Evolutionary conservation across 2,888 invertebrate genomes (phyloP).

Genomic region (Limnephilus rhombicus): DNA sequence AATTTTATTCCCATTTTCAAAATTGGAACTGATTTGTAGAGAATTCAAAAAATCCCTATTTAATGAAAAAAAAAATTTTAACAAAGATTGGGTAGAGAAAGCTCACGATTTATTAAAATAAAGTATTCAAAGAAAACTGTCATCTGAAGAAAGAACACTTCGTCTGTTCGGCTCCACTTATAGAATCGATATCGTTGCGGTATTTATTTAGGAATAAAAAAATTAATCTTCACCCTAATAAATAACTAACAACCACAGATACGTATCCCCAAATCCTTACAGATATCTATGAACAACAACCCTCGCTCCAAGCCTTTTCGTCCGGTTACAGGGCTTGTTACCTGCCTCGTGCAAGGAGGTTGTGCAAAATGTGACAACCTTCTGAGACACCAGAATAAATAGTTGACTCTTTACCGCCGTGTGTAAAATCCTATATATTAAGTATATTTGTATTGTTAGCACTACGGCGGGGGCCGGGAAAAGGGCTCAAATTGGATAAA

Average conservation of each 20-base stretch:
- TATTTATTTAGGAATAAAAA: not conserved
- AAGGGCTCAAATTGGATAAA: not conserved
- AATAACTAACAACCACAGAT: not conserved
- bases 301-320: not conserved
- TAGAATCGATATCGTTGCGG: not conserved
- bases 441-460: not conserved
- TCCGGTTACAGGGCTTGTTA: not conserved
- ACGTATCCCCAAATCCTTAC: not conserved
- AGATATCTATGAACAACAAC: not conserved
- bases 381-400: not conserved
- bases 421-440: too few relatives aligned
- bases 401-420: not conserved
- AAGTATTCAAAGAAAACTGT: too few relatives aligned
- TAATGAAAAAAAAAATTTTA: too few relatives aligned
- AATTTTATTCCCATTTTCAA: too few relatives aligned
- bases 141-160: too few relatives aligned
- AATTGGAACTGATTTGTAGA: too few relatives aligned
- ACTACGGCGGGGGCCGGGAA: not conserved
- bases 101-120: too few relatives aligned
- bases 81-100: too few relatives aligned
- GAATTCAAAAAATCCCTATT: too few relatives aligned
- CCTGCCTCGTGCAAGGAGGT: not conserved
- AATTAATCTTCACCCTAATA: not conserved
- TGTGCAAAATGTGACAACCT: too few relatives aligned
- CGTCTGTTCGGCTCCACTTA: not conserved